These are phyloP conservation scores for Ganaspis sp. DNA, from an alignment of 1,140 invertebrate species.

Conservation along the genomic window DNA sequence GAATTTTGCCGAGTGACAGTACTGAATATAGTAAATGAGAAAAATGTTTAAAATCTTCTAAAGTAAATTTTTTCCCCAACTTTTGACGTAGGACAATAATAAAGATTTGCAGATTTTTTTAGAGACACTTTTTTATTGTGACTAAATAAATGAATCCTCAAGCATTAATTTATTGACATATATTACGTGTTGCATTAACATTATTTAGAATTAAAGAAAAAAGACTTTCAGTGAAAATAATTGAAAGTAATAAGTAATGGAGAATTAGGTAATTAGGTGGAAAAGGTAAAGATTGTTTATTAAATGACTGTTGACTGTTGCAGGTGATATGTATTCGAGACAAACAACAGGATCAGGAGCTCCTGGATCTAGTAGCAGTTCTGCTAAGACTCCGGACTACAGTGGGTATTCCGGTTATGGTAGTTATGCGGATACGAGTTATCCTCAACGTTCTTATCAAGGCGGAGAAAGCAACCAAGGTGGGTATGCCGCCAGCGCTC, in stretches of 20 bases:
- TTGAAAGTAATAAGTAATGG: conserved; percentile 2
- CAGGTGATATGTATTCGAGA: conserved; percentile 79
- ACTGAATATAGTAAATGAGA: no score
- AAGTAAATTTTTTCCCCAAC: not conserved
- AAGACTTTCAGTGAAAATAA: not conserved
- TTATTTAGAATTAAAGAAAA: not conserved
- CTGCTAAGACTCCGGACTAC: conserved; percentile 74
- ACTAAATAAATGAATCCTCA: not conserved
- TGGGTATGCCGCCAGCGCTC: conserved; percentile 78
- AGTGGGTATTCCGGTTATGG: conserved; percentile 76
- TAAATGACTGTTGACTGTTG: conserved; percentile 60
- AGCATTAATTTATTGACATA: not conserved
- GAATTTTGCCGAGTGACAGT: no score
- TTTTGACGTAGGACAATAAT: not conserved
- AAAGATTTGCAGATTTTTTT: not conserved
- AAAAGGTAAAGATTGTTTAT: not conserved
- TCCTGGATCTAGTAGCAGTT: conserved; percentile 76
- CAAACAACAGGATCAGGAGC: conserved; percentile 76
- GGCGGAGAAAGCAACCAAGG: conserved; percentile 77
- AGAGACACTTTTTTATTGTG: not conserved
- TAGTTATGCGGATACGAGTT: conserved; percentile 75
- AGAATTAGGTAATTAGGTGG: conserved; percentile 9
- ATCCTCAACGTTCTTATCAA: conserved; percentile 75
- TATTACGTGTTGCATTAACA: not conserved
- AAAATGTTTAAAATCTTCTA: no score